Evolutionary conservation across 23 tunicate genomes (phyloP), one percentile per base, ranked within the genome.

Genomic region (Halocynthia aurantium): DNA sequence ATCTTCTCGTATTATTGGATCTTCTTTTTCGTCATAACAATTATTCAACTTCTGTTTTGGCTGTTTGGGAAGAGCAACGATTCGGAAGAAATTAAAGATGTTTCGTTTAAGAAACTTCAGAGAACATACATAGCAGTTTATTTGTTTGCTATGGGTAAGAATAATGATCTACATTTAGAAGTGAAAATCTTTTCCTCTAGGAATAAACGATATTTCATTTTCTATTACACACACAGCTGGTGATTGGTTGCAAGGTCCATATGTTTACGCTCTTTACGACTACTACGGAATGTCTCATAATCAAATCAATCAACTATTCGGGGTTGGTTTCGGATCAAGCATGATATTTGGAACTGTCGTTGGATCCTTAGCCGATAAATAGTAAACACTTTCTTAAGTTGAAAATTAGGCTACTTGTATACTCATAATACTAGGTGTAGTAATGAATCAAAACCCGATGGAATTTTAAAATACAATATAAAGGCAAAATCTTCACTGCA

Each of bases 171-270:
- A 44, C n/a, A 71, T 71, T 10, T 5, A 56, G 44, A 6, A 21
- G 51, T 40, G 52, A 20, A 8, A 11, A 17, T 57, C 22, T 54
- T 55, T 76, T 13, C 72, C 56, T 15, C 57, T 2, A 56, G 52
- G 52, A 50, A 51, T 51, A 13, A 12, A 44, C 22, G 19, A n/a
- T 0, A 0, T 57, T 56, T 18, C 62, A 11, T 56, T 11, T 2
- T 76, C 6, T 77, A 9, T 69, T 76, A 31, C 44, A 31, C 44
- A 31, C 54, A 11, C 50, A 84, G 88, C 83, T 69, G 86, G 87
- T 50, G 93, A 87, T 61, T 87, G 93, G 93, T 61, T 87, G 11
- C 93, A 87, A 87, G 93, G 93, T 7, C 93, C 93, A 6, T 87
- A 82, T 76, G 93, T 87, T 57, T 87, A 87, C 77, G 83, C 81